Conservation (phyloP, 2,888 invertebrate species). For the Scaptomyza tumidula region DNA sequence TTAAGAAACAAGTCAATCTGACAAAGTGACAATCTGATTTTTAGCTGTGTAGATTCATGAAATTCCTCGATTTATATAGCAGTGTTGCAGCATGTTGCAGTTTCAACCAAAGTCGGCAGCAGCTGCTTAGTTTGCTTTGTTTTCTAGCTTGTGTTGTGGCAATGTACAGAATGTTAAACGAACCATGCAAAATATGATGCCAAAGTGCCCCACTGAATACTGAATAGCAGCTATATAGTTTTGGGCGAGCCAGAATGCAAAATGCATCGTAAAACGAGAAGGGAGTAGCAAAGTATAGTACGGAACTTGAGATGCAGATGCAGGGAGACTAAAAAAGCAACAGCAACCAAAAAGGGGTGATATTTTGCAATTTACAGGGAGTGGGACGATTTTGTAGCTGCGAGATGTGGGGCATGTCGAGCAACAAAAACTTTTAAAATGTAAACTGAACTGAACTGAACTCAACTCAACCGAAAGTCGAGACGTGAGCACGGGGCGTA, state of each 20-base stretch:
- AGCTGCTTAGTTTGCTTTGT: conserved; percentile 45
- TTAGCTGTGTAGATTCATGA: conserved; percentile 30
- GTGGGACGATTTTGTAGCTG: not conserved
- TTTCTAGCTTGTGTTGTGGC: conserved; percentile 42
- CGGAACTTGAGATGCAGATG: conserved; percentile 4
- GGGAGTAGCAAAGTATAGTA: not conserved
- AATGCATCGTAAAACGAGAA: conserved; percentile 32
- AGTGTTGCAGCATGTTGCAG: not conserved
- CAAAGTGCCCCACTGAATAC: conserved; percentile 24
- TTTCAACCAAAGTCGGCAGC: conserved; percentile 14
- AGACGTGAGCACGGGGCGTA: conserved; percentile 16
- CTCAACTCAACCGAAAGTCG: conserved; percentile 10
- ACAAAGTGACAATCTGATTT: conserved; percentile 19
- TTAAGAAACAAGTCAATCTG: not conserved
- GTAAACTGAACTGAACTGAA: conserved; percentile 24
- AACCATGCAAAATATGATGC: conserved; percentile 77
- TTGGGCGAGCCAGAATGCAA: conserved; percentile 46
- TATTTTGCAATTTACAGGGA: not conserved
- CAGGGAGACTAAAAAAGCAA: not conserved
- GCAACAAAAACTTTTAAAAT: conserved; percentile 54
- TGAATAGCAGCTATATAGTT: conserved; percentile 30
- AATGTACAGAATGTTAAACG: conserved; percentile 76
- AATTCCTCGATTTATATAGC: conserved; percentile 28
- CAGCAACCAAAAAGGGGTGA: not conserved
- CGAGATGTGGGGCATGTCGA: conserved; percentile 16